Evolutionary conservation across 1,140 invertebrate genomes (phyloP).

Genomic region (Grapholita molesta): DNA sequence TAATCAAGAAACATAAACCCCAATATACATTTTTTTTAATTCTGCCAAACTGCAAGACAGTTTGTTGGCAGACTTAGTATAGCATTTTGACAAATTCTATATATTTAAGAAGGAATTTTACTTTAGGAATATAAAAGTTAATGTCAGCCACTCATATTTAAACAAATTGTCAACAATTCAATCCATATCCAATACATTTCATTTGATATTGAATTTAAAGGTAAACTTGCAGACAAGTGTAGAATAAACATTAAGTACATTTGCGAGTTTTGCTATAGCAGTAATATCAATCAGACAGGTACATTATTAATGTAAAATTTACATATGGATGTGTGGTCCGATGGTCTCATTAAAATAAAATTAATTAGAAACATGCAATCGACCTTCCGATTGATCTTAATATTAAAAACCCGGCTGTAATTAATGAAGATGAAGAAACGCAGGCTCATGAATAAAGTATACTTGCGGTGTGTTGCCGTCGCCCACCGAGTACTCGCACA

Average conservation of each 20-base stretch:
- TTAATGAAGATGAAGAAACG: constrained; percentile 7
- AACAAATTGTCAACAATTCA: not conserved
- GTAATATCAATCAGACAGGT: not conserved
- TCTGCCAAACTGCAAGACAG: too few species aligned
- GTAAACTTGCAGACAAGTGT: not conserved
- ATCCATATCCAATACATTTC: not conserved
- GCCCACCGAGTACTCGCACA: not conserved
- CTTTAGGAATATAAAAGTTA: too few species aligned
- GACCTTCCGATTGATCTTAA: constrained; percentile 6
- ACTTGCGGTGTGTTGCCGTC: not conserved
- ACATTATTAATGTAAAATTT: not conserved
- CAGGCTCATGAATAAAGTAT: not conserved
- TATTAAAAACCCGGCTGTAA: constrained; percentile 1
- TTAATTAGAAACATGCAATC: not conserved
- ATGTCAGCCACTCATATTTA: not conserved
- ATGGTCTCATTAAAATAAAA: constrained; percentile 12
- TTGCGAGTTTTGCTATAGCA: not conserved
- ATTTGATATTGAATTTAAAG: not conserved
- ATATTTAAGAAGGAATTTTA: too few species aligned
- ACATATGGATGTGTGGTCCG: not conserved
- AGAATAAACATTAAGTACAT: not conserved
- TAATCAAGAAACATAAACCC: too few species aligned
- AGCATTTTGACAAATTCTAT: too few species aligned
- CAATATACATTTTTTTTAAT: too few species aligned
- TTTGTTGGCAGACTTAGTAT: too few species aligned